Base-by-base conservation (phyloP, 2,113 vertebrate species). In the Holacanthus passer region DNA sequence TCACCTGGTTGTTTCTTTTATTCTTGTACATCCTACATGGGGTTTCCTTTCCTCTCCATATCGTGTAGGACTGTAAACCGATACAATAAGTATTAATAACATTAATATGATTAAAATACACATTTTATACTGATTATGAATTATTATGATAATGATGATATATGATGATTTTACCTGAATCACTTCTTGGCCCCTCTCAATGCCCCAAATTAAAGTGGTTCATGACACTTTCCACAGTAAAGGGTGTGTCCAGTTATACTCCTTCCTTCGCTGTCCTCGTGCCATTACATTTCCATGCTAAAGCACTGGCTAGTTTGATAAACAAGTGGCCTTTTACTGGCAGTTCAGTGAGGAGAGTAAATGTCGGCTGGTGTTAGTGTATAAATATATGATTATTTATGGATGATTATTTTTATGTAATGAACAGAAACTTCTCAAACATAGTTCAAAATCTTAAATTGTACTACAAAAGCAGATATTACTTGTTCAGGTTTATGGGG, bases 211-310 rank as follows among this genome's bases (percentile, higher is more conserved):
- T 93, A 86, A 89, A 84, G 85, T 85, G 96, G 95, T 95, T 95
- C 96, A 96, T 95, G 96, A 96, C 96, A 95, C 96, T 96, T 91
- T 86, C 19, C 82, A 37, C 47, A 75, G 90, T 67, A 24, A 86
- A 77, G 74, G 82, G 74, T 70, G 81, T 86, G 88, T 92, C 87
- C 85, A 93, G 91, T 94, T 94, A 91, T 77, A 60, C 84, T 79
- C 79, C 81, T 79, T 81, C 47, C 77, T 72, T 82, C 88, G 75
- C 75, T 83, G 85, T 79, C 73, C 78, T 82, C 56, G 83, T 87
- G 82, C 79, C 84, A 70, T 92, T 93, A 94, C 32, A 92, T 93
- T 91, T 93, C 88, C 88, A 85, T 80, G 74, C 86, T 83, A 73
- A 88, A 93, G 90, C 84, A 90, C 82, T 79, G 92, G 93, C 87